Evolutionary conservation across 2,797 vertebrate genomes (phyloP).

Genomic region (Loris lydekkerianus): DNA sequence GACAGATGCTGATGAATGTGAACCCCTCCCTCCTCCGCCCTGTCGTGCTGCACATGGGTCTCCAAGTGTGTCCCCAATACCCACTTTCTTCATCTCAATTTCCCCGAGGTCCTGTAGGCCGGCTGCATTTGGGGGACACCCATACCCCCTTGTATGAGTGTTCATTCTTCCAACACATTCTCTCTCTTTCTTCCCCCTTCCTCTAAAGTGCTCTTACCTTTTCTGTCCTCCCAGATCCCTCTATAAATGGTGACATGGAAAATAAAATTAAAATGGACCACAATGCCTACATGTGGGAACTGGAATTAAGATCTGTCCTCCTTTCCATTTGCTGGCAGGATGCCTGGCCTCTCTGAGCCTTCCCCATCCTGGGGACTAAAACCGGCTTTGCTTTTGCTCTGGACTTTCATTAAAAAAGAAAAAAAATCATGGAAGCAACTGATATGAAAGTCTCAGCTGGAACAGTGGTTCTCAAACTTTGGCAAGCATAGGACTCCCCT

Average conservation of each 20-base stretch:
- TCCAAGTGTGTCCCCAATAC: not conserved
- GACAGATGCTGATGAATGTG: not conserved
- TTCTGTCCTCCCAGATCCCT: not conserved
- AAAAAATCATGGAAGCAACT: not conserved
- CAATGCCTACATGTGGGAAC: rapidly evolving
- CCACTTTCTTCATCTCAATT: not conserved
- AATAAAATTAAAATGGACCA: not conserved
- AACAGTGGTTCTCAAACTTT: not conserved
- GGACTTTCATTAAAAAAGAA: not conserved
- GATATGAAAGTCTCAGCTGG: not conserved
- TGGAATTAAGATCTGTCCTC: not conserved
- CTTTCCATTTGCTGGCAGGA: not conserved
- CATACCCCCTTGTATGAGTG: not conserved
- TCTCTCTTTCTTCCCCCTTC: not conserved
- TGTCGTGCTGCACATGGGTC: not conserved
- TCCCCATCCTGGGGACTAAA: not conserved
- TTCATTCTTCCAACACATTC: not conserved
- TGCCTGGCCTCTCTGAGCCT: not conserved
- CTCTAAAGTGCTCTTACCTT: not conserved
- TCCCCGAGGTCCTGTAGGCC: not conserved
- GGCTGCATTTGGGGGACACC: not conserved
- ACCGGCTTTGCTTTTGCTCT: not conserved
- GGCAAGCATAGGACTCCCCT: rapidly evolving
- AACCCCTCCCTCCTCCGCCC: not conserved
- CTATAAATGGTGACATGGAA: not conserved